These are phyloP conservation scores for Drosophila affinis DNA, from an alignment of 2,888 invertebrate genomes.

Conservation along the genomic window DNA sequence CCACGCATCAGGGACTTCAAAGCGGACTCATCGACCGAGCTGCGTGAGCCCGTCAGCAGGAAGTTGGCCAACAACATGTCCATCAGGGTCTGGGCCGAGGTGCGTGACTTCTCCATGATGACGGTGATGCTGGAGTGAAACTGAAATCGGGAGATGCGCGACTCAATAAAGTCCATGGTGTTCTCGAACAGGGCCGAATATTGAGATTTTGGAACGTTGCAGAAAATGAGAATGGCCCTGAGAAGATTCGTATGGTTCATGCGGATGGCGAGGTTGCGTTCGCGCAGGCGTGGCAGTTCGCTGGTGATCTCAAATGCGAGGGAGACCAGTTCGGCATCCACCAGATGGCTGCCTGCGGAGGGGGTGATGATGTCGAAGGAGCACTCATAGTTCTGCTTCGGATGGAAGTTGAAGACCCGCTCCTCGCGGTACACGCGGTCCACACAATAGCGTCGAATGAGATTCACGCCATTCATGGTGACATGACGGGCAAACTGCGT, in stretches of 20 bases:
- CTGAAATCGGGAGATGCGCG: constrained; percentile 88
- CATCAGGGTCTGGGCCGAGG: constrained; percentile 80
- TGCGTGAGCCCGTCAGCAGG: constrained; percentile 77
- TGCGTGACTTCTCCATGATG: constrained; percentile 86
- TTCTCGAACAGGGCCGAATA: constrained; percentile 83
- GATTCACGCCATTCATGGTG: constrained; percentile 90
- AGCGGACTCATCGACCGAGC: constrained; percentile 78
- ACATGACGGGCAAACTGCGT: constrained; percentile 92
- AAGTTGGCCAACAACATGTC: constrained; percentile 81
- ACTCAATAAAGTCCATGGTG: constrained; percentile 84
- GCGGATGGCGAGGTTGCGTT: constrained; percentile 88
- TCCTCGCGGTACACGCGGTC: constrained; percentile 94
- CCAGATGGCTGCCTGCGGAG: constrained; percentile 88
- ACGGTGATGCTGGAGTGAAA: constrained; percentile 88
- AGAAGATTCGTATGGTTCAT: constrained; percentile 92
- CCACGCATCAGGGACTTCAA: constrained; percentile 87
- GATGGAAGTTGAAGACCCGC: constrained; percentile 92
- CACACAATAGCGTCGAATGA: constrained; percentile 93
- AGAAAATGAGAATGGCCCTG: constrained; percentile 90
- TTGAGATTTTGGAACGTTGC: constrained; percentile 90
- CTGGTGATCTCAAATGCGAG: constrained; percentile 90
- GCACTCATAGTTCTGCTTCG: constrained; percentile 94
- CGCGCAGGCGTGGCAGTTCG: constrained; percentile 87
- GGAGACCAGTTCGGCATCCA: constrained; percentile 93
- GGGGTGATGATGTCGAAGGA: constrained; percentile 96